Evolutionary conservation across 2,888 invertebrate species (phyloP), one percentile per base, ranked within the genome.

Genomic region (Caenorhabditis virilis): DNA sequence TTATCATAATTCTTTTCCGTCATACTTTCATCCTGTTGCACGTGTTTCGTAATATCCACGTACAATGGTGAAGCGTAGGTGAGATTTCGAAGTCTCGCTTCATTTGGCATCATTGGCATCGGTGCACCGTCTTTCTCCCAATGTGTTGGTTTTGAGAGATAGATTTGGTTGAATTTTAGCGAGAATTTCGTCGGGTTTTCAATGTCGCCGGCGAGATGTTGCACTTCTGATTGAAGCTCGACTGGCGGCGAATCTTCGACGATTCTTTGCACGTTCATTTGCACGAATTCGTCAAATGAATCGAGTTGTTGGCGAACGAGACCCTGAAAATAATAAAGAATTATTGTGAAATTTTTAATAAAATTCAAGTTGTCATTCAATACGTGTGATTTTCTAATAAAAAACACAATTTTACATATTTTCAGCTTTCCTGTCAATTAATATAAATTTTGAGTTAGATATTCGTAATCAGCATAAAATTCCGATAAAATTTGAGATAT

Each of bases 101-200:
- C 98, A 83, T 98, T 99, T 0, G 98, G 98, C 95, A 98, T 98
- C 95, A 99, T 95, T 60, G 95, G 95, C 58, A 93, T 92, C 15
- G 97, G 95, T 0, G 95, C 93, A 83, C 98, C 98, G 87, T 98
- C 98, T 86, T 98, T 98, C 85, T 99, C 98, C 98, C 98, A 99
- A 88, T 99, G 98, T 7, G 97, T 99, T 2, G 98, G 98, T 85
- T 98, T 98, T 0, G 97, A 97, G 43, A 99, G 85, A 84, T 99
- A 98, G 84, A 98, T 97, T 86, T 98, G 97, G 84, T 95, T 97
- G 85, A 99, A 98, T 86, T 97, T 98, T 7, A 99, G 85, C 36
- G 92, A 86, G 86, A 94, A 97, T 65, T 91, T 89, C 0, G 94
- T 91, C 87, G 83, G 82, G 39, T 77, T 89, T 83, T 67, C 85